A percentile compares a stretch with the other conserved stretches of the same genome.
These are phyloP conservation scores for Drosophila equinoxialis DNA, from an alignment of 1,140 invertebrate species.

Conservation along the genomic window DNA sequence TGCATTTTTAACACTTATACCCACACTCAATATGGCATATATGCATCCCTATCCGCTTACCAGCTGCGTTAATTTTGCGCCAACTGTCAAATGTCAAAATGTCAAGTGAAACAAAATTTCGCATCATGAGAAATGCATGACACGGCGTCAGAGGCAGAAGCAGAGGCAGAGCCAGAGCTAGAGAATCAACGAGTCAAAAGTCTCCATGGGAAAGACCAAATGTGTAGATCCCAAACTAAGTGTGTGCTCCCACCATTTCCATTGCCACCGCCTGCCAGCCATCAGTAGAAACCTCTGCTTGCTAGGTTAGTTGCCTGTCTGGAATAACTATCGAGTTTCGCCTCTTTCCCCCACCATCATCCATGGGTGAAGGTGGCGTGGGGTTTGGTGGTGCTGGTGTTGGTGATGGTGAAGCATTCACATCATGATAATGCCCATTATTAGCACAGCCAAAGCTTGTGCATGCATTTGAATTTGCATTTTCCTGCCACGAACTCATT, in stretches of 20 bases:
- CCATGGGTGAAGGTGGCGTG: background rate
- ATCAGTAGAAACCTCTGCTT: constrained; percentile 16
- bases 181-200: constrained; percentile 38
- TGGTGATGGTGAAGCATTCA: constrained; percentile 35
- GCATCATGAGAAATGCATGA: constrained; percentile 77
- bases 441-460: constrained; percentile 71
- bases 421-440: constrained; percentile 76
- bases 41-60: background rate
- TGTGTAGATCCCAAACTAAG: constrained; percentile 52
- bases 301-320: constrained; percentile 41
- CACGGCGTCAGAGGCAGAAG: constrained; percentile 15
- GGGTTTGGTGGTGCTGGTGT: background rate
- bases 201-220: background rate
- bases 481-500: constrained; percentile 38
- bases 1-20: constrained; percentile 59
- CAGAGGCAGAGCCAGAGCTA: constrained; percentile 21
- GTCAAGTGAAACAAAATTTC: constrained; percentile 77
- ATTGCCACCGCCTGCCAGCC: background rate
- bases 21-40: background rate
- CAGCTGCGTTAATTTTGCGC: constrained; percentile 70
- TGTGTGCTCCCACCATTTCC: constrained; percentile 22
- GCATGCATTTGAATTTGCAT: constrained; percentile 69
- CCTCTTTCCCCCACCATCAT: constrained; percentile 4
- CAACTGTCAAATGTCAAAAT: constrained; percentile 78
- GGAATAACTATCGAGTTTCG: constrained; percentile 70